Conservation (phyloP, 2,113 vertebrate species). For the Speoplatyrhinus poulsoni region DNA sequence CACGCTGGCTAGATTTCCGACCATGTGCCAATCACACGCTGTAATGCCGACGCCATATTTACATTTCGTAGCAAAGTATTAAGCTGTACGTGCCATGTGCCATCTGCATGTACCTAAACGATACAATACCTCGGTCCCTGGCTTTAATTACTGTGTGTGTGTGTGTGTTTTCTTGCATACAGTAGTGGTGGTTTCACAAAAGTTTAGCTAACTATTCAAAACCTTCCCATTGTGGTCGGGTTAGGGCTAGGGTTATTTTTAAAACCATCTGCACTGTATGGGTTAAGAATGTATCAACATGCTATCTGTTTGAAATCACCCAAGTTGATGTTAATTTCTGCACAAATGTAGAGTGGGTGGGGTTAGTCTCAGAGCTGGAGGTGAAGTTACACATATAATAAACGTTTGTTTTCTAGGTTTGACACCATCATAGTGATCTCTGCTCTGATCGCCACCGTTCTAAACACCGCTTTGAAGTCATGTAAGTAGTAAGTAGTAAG, state of each 20-base stretch:
- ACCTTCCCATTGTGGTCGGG: too few species aligned
- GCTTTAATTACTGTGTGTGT: constrained; percentile 75
- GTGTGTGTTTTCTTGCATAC: constrained; percentile 3
- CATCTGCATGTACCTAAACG: constrained; percentile 83
- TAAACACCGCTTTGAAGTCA: constrained; percentile 81
- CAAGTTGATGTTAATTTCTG: too few species aligned
- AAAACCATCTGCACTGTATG: too few species aligned
- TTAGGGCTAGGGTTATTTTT: too few species aligned
- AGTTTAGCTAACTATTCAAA: too few species aligned
- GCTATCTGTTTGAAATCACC: too few species aligned
- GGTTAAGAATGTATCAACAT: too few species aligned
- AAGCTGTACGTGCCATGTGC: constrained; percentile 66
- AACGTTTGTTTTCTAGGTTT: constrained; percentile 82
- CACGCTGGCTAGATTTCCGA: too few species aligned
- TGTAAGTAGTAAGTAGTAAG: constrained; percentile 76
- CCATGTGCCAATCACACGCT: neutral
- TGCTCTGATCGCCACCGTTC: constrained; percentile 83
- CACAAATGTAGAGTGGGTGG: too few species aligned
- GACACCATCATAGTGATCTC: constrained; percentile 87
- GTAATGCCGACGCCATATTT: neutral
- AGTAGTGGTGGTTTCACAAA: constrained; percentile 52
- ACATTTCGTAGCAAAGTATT: constrained; percentile 45
- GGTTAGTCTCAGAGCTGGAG: too few species aligned
- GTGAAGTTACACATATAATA: too few species aligned
- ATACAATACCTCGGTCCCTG: constrained; percentile 77